Percentiles rank a stretch among this genome's conserved stretches.
These are phyloP conservation scores for Lerista edwardsae DNA, from an alignment of 2,797 vertebrate species.

Conservation along the genomic window DNA sequence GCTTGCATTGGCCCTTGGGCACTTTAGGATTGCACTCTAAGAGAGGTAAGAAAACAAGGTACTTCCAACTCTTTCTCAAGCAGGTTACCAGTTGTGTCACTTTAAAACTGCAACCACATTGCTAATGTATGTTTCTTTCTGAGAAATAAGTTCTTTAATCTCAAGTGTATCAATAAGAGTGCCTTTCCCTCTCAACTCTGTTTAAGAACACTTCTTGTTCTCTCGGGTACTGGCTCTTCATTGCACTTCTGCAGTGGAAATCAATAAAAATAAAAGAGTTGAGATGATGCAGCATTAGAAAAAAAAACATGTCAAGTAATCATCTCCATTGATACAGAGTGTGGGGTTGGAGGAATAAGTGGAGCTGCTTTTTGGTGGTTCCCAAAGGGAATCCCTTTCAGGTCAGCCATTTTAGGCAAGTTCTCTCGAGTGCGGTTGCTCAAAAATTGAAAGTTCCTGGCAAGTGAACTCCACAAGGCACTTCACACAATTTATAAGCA, in stretches of 20 bases:
- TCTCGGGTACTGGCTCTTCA: conserved; percentile 27
- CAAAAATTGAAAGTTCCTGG: conserved; percentile 51
- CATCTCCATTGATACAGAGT: conserved; percentile 29
- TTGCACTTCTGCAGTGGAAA: conserved; percentile 29
- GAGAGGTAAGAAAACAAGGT: background rate
- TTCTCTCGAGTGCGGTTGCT: conserved; percentile 50
- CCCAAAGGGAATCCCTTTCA: conserved; percentile 62
- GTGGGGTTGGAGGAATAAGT: conserved; percentile 44
- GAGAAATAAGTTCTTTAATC: conserved; percentile 34
- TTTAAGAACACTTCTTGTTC: conserved; percentile 37
- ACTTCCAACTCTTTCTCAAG: background rate
- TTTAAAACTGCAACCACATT: background rate
- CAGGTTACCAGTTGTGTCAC: background rate
- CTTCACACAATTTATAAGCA: conserved; percentile 21
- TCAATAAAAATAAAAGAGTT: conserved; percentile 55
- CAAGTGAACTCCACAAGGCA: conserved; percentile 61
- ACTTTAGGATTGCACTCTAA: background rate
- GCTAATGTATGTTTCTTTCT: conserved; percentile 5
- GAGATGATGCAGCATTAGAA: conserved; percentile 38
- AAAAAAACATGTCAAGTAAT: conserved; percentile 38
- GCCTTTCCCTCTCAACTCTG: conserved; percentile 11
- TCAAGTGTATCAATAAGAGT: conserved; percentile 38
- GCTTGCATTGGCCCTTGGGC: no score
- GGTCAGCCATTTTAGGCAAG: conserved; percentile 58
- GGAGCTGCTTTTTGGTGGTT: conserved; percentile 52